A percentile compares a stretch with the other conserved stretches of the same genome.
phyloP scores from a whole-genome alignment of 1,140 invertebrate species.

The Eciton burchellii region DNA sequence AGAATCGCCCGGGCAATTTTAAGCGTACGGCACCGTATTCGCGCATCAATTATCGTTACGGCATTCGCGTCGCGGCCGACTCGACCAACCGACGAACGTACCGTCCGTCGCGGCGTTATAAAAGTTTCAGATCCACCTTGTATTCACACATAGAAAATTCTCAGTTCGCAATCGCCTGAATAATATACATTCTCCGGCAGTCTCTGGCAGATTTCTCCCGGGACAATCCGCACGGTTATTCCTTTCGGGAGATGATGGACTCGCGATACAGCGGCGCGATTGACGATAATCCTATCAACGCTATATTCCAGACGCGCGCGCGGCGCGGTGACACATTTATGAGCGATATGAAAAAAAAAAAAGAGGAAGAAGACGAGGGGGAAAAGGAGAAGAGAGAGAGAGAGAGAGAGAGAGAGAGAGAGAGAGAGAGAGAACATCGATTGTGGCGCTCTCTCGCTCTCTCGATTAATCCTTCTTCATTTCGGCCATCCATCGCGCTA shows the following conservation, averaged over 20 bases:
- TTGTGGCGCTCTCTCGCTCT: too few species aligned
- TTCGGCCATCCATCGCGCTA: too few species aligned
- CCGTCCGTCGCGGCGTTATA: slow-evolving; percentile 16
- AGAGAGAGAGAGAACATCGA: neutral
- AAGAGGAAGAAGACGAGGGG: too few species aligned
- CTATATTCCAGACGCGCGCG: slow-evolving; percentile 27
- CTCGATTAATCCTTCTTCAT: too few species aligned
- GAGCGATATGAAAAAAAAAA: slow-evolving; percentile 2
- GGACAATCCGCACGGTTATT: slow-evolving; percentile 21
- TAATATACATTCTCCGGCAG: slow-evolving; percentile 37
- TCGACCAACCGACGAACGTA: slow-evolving; percentile 11
- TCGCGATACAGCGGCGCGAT: slow-evolving; percentile 5
- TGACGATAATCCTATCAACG: slow-evolving; percentile 46
- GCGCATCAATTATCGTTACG: neutral
- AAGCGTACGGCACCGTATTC: too few species aligned
- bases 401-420: too few species aligned
- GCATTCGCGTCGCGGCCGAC: neutral
- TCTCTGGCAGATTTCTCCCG: slow-evolving; percentile 51
- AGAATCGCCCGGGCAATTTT: neutral
- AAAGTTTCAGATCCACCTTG: slow-evolving; percentile 22
- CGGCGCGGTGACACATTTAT: slow-evolving; percentile 24
- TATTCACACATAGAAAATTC: slow-evolving; percentile 5
- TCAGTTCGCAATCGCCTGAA: slow-evolving; percentile 41
- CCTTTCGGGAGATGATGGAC: slow-evolving; percentile 30
- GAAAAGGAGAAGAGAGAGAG: too few species aligned